Evolutionary conservation across 2,113 vertebrate genomes (phyloP), one percentile per base, ranked within the genome.

Genomic region (Cyanistes caeruleus): DNA sequence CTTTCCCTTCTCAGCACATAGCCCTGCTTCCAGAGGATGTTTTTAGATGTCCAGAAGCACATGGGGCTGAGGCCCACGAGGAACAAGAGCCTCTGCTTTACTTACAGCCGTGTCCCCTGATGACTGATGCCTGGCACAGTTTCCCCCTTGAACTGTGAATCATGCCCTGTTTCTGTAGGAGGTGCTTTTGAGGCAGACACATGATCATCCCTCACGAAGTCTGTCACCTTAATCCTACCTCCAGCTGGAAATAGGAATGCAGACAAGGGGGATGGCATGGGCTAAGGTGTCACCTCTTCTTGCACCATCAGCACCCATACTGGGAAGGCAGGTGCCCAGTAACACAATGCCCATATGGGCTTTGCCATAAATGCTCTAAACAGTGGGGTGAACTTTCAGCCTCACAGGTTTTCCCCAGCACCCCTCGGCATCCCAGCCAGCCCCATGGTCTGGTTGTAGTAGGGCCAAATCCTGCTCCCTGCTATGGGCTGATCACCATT

Each of bases 391-490:
- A 83, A 31, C 6, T 67, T 62, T 43, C 76, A 89, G 51, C 41
- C 33, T 55, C 41, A 41, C 35, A 31, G 65, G 35, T 37, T 79
- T 77, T 39, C 25, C 44, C 22, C 39, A 37, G 48, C 15, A 59
- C 8, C 5, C 17, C n/a, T 24, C 0, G 0, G 24, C 39, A 77
- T 49, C n/a, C 43, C 0, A 0, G 22, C 16, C 53, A 87, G 39
- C 22, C 20, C 33, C 48, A 9, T 2, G 15, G 33, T 75, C 46
- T 37, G 31, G 7, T 6, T 1, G 1, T 4, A 5, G 13, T 10
- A 27, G 22, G 39, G 33, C 8, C 64, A 81, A 30, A 64, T 69
- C 55, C 65, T 53, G 31, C 23, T 35, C 28, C n/a, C 23, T 3
- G 1, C 59, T 18, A 8, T 8, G 24, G 53, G 28, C 28, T 46